Conservation (phyloP, 1,140 invertebrate genomes). For the Saccostrea cuccullata region DNA sequence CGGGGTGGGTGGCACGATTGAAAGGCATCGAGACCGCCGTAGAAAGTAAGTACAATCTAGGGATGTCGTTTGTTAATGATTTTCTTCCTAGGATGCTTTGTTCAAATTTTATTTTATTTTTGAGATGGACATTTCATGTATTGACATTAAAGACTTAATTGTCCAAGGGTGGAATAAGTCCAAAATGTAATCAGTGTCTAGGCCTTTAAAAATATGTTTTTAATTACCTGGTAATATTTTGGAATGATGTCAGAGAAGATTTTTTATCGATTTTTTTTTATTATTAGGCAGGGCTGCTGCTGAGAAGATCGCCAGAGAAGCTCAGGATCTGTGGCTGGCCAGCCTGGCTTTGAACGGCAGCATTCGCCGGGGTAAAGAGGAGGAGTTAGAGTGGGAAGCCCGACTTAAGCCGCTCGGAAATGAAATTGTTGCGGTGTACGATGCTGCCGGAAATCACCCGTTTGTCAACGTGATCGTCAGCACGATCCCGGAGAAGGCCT, state of each 20-base stretch:
- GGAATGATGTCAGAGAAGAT: too few species aligned
- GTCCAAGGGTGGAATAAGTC: too few species aligned
- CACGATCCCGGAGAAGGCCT: slow-evolving; percentile 87
- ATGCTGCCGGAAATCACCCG: slow-evolving; percentile 78
- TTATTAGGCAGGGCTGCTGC: slow-evolving; percentile 86
- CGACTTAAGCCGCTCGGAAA: slow-evolving; percentile 86
- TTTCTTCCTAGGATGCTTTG: too few species aligned
- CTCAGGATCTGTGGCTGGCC: slow-evolving; percentile 94
- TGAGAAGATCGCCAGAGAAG: slow-evolving; percentile 88
- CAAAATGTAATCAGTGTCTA: too few species aligned
- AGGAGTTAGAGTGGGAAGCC: slow-evolving; percentile 76
- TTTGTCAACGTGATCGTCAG: slow-evolving; percentile 87
- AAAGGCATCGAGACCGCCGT: slow-evolving; percentile 92
- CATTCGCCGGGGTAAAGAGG: slow-evolving; percentile 82
- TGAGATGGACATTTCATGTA: too few species aligned
- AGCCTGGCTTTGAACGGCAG: slow-evolving; percentile 90
- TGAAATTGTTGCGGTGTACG: slow-evolving; percentile 85
- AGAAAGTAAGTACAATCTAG: slow-evolving; percentile 82
- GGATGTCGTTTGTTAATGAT: too few species aligned
- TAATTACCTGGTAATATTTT: too few species aligned
- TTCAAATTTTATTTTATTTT: too few species aligned
- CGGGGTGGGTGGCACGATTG: slow-evolving; percentile 88
- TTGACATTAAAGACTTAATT: too few species aligned
- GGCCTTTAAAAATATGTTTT: too few species aligned
- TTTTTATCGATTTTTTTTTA: slow-evolving; percentile 40